Evolutionary conservation across 2,888 invertebrate species (phyloP).

Genomic region (Physocephala rufipes): DNA sequence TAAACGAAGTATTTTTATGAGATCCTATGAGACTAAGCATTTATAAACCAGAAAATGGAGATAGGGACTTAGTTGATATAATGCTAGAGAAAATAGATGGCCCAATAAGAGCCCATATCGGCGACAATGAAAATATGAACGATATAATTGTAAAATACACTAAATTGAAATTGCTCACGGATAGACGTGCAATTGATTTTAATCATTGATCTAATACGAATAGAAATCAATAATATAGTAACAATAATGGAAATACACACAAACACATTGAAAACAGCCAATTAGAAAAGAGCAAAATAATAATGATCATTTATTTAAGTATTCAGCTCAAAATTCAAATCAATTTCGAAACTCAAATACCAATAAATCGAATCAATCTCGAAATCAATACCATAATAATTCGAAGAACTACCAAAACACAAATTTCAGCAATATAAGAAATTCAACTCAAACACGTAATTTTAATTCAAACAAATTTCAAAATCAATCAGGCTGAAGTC

Average conservation of each 20-base stretch:
- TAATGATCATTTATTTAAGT: no score
- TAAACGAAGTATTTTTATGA: background rate
- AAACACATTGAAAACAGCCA: background rate
- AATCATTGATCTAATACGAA: background rate
- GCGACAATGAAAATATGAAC: background rate
- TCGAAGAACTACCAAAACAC: background rate
- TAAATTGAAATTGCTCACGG: background rate
- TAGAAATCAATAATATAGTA: conserved; percentile 4
- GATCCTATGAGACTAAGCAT: background rate
- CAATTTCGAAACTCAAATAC: background rate
- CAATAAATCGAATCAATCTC: background rate
- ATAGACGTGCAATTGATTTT: background rate
- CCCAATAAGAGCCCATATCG: conserved; percentile 4
- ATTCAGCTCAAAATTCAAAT: background rate
- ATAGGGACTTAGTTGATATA: conserved; percentile 8
- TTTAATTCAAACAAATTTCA: no score
- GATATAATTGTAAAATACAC: background rate
- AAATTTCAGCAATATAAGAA: background rate
- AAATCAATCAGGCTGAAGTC: no score
- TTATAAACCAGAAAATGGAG: conserved; percentile 1
- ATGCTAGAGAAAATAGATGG: conserved; percentile 11
- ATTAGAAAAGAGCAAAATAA: background rate
- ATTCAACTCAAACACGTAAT: background rate
- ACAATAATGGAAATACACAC: background rate
- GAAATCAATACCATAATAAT: conserved; percentile 3